Conservation (phyloP, 64 coral and sea anemone species). For the Montipora foliosa region DNA sequence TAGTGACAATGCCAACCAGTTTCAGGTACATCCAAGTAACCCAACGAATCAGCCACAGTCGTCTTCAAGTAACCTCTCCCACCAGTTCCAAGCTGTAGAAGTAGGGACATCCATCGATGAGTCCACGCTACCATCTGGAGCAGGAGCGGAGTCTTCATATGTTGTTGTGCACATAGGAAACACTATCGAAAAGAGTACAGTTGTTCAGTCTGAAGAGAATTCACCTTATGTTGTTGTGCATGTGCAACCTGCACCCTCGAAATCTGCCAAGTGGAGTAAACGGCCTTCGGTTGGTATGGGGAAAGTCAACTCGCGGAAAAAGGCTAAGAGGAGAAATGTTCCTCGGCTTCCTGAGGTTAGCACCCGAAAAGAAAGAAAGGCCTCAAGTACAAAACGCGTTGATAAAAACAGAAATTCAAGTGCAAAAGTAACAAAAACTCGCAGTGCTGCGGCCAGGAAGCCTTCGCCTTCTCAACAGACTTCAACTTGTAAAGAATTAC, state of each 20-base stretch:
- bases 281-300: background rate
- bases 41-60: no score
- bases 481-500: background rate
- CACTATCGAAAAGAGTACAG: background rate
- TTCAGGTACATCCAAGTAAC: no score
- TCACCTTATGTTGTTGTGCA: constrained; percentile 23
- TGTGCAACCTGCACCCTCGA: background rate
- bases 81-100: background rate
- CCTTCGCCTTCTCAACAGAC: background rate
- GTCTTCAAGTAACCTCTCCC: no score
- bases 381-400: background rate
- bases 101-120: background rate
- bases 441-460: background rate
- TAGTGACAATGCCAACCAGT: background rate
- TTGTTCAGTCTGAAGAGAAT: background rate
- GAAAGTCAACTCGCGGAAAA: background rate
- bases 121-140: background rate
- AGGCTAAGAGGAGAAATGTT: background rate
- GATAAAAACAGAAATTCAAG: background rate
- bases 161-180: constrained; percentile 19
- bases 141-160: background rate
- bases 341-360: background rate
- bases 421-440: background rate
- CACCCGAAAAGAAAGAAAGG: background rate
- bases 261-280: background rate